Conservation (phyloP, 2,113 vertebrate species). For the Nothobranchius kuhntae region DNA sequence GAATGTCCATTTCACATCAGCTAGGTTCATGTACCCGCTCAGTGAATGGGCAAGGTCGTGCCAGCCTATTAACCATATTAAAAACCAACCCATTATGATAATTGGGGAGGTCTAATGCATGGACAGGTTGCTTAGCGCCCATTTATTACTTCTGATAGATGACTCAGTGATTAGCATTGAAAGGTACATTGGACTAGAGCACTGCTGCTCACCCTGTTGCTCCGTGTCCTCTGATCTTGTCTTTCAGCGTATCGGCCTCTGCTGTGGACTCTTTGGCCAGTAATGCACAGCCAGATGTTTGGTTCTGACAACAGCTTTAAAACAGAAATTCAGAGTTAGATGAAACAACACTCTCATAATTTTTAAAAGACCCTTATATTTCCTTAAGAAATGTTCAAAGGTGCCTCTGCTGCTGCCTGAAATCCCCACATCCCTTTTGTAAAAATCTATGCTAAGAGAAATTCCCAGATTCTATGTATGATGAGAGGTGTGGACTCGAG, state of each 20-base stretch:
- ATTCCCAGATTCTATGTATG: no score
- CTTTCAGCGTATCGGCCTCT: constrained; percentile 58
- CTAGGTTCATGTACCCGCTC: constrained; percentile 71
- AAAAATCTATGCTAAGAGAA: no score
- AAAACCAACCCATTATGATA: constrained; percentile 83
- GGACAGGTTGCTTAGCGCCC: constrained; percentile 79
- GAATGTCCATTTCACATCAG: constrained; percentile 74
- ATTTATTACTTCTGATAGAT: constrained; percentile 82
- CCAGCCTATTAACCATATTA: constrained; percentile 84
- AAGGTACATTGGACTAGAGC: constrained; percentile 65
- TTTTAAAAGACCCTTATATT: no score
- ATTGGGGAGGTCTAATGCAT: constrained; percentile 81
- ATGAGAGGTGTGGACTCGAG: no score
- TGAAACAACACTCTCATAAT: no score
- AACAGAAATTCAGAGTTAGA: no score
- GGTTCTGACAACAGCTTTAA: constrained; percentile 20
- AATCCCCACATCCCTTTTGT: neutral
- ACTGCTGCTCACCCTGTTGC: constrained; percentile 41
- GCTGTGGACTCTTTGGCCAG: constrained; percentile 56
- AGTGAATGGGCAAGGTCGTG: constrained; percentile 82
- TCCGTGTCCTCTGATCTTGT: constrained; percentile 47
- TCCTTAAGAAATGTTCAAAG: no score
- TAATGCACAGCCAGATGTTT: constrained; percentile 50
- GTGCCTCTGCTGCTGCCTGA: no score
- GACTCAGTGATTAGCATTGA: constrained; percentile 74